These are phyloP conservation scores for Poecilia picta DNA, from an alignment of 2,797 vertebrate genomes.

Conservation along the genomic window DNA sequence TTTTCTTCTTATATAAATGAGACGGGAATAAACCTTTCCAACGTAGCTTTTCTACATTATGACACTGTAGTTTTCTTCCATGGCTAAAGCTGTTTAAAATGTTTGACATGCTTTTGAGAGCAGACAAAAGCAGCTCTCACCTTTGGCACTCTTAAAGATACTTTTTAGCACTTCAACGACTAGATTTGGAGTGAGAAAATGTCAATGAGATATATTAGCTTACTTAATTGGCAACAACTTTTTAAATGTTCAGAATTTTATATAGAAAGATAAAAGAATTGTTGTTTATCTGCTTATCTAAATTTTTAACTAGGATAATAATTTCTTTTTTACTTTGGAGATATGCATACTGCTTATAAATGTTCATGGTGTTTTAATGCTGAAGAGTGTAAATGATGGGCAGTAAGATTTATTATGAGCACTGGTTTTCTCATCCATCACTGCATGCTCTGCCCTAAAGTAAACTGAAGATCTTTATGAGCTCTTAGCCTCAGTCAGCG, in stretches of 20 bases:
- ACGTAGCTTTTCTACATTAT: background rate
- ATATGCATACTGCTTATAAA: background rate
- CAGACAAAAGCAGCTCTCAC: background rate
- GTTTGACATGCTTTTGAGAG: background rate
- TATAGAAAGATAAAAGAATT: background rate
- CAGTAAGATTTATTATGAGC: conserved; percentile 1
- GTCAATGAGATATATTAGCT: background rate
- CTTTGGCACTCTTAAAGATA: background rate
- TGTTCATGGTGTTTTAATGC: background rate
- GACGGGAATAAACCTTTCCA: background rate
- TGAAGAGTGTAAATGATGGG: background rate
- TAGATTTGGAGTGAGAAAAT: background rate
- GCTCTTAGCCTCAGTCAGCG: conserved; percentile 6
- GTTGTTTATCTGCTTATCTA: background rate
- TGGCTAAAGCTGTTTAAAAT: background rate
- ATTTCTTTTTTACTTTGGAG: background rate
- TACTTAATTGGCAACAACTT: background rate
- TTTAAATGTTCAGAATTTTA: background rate
- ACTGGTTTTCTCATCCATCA: conserved; percentile 1
- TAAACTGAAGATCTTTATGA: conserved; percentile 1
- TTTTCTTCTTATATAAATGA: background rate
- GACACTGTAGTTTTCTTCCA: background rate
- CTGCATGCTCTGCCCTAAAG: background rate
- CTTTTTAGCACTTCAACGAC: background rate
- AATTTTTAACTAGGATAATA: background rate